phyloP scores from a whole-genome alignment of 2,888 invertebrate species.

The Caenorhabditis afra region DNA sequence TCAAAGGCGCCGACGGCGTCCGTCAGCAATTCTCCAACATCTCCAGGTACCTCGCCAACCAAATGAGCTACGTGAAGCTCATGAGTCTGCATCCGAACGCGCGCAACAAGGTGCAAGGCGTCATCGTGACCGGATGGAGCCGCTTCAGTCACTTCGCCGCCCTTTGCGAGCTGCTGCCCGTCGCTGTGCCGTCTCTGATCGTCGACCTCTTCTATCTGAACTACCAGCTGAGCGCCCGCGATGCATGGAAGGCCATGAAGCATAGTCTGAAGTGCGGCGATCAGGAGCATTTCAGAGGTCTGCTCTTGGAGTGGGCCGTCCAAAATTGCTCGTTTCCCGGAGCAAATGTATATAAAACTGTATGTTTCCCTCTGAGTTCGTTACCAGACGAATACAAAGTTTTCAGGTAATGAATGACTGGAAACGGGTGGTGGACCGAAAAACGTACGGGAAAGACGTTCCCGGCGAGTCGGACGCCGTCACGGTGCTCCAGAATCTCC shows the following conservation, averaged over 20 bases:
- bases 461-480: background rate
- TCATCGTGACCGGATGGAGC: conserved; percentile 80
- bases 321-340: conserved; percentile 54
- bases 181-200: conserved; percentile 78
- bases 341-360: conserved; percentile 45
- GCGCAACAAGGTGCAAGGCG: conserved; percentile 64
- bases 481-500: conserved; percentile 8
- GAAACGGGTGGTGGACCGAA: conserved; percentile 33
- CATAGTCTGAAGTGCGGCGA: conserved; percentile 15
- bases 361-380: too few species aligned
- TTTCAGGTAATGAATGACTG: conserved; percentile 54
- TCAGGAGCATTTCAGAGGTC: conserved; percentile 16
- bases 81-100: conserved; percentile 46
- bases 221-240: conserved; percentile 12
- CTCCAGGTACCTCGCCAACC: conserved; percentile 86
- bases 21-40: conserved; percentile 86
- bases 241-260: conserved; percentile 41
- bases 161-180: conserved; percentile 83
- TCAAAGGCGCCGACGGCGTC: conserved; percentile 90
- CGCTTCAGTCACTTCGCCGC: conserved; percentile 82
- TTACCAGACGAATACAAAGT: too few species aligned
- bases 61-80: conserved; percentile 86
- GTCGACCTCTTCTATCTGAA: conserved; percentile 70
- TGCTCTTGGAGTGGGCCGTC: conserved; percentile 21
- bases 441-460: background rate